Percentiles rank a stretch among this genome's conserved stretches.
Conservation (phyloP, 2,113 vertebrate species). For the Hyperoodon ampullatus region DNA sequence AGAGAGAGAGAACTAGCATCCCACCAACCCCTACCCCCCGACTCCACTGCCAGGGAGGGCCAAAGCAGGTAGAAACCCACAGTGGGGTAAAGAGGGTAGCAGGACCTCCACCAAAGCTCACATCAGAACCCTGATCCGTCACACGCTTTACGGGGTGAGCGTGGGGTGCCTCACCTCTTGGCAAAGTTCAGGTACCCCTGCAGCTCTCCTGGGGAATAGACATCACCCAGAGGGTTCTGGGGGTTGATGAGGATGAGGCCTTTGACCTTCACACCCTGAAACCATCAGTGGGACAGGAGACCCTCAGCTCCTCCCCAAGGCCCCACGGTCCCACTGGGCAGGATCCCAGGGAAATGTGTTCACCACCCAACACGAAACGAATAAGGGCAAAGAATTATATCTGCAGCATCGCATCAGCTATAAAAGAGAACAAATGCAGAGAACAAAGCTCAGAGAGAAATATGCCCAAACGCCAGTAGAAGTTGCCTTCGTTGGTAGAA, state of each 20-base stretch:
- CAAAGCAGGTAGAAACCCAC: not conserved
- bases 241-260: slow-evolving; percentile 96
- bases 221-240: slow-evolving; percentile 95
- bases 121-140: accelerated
- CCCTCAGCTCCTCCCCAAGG: not conserved
- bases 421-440: not conserved
- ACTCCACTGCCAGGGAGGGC: not conserved
- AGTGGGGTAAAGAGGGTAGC: accelerated
- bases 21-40: not conserved
- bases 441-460: not conserved
- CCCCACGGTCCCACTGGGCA: not conserved
- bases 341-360: not conserved
- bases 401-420: accelerated
- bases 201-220: slow-evolving; percentile 93
- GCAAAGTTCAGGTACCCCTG: slow-evolving; percentile 94
- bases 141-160: accelerated
- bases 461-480: not conserved
- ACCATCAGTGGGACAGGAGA: slow-evolving; percentile 20
- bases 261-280: slow-evolving; percentile 90
- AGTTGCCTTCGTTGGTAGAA: not conserved
- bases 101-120: not conserved
- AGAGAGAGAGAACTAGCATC: not conserved
- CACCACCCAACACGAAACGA: not conserved
- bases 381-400: not conserved
- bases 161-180: slow-evolving; percentile 87